These are phyloP conservation scores for Patagioenas fasciata DNA, from an alignment of 2,113 vertebrate species.

Conservation along the genomic window DNA sequence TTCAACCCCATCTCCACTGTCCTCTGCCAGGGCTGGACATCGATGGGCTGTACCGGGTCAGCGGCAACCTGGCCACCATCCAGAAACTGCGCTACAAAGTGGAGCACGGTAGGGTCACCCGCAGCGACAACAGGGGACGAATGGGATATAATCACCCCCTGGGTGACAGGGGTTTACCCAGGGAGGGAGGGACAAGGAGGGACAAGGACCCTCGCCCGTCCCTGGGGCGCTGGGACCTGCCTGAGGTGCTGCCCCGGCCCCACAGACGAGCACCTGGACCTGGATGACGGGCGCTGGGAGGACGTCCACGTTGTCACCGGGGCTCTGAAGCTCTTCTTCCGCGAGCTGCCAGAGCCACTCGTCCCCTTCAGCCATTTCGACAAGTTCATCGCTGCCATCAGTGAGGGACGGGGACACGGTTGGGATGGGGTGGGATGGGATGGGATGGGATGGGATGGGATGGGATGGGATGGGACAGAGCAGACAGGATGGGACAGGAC, in stretches of 20 bases:
- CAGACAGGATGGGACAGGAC: too few species aligned
- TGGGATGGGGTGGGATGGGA: too few species aligned
- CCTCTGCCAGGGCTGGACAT: conserved; percentile 84
- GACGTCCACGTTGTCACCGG: conserved; percentile 94
- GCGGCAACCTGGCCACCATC: conserved; percentile 92
- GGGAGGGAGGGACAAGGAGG: rapidly evolving
- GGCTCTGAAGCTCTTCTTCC: conserved; percentile 91
- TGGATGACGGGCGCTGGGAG: conserved; percentile 91
- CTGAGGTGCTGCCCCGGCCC: background rate
- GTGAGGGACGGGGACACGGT: conserved; percentile 72
- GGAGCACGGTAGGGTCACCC: conserved; percentile 82
- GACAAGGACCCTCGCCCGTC: rapidly evolving
- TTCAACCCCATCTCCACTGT: background rate
- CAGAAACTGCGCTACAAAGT: conserved; percentile 94
- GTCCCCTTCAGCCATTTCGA: conserved; percentile 88
- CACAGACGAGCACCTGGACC: conserved; percentile 85
- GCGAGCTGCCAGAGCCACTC: conserved; percentile 90
- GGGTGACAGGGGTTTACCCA: rapidly evolving
- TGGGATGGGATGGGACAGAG: background rate
- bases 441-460: background rate
- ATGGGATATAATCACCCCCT: background rate
- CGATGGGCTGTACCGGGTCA: conserved; percentile 92
- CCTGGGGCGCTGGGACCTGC: background rate
- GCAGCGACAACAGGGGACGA: rapidly evolving
- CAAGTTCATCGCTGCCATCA: conserved; percentile 87